Base-by-base conservation (phyloP, 2,888 invertebrate genomes). In the Minunthozetes semirufus region DNA sequence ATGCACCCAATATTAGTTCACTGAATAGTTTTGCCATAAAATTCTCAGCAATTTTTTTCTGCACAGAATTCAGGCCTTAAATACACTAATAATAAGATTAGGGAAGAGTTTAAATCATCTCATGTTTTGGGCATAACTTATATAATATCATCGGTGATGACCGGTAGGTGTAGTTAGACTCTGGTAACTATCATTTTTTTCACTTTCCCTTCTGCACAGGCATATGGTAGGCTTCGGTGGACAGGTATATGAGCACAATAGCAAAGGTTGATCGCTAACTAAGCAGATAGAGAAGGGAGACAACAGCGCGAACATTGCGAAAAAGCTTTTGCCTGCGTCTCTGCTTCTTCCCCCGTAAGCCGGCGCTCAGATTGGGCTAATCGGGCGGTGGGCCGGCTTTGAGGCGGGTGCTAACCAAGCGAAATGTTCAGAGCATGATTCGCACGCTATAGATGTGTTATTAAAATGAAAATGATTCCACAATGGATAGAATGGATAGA, bases 391-490 rank as follows among this genome's bases (percentile, higher is more conserved):
- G 38, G 63, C 27, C 8, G 63, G 63, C 8, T 9, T n/a, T 63
- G 63, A 13, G 63, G 63, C 19, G 66, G 27, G 38, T 11, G n/a
- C 9, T 0, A n/a, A 19, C 9, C 19, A 19, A 66, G 42, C 29
- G 66, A 66, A 66, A 66, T 66, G 66, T 38, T 66, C 66, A 66
- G 66, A 66, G 66, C 66, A 66, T 66, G 66, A 33, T 66, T 66
- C n/a, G 66, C 75, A 68, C 73, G 42, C 59, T 73, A 61, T 46
- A 63, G 59, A 48, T 73, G 63, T 59, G 73, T 61, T 73, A 73
- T 73, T 73, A 73, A 73, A 73, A 73, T 61, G 61, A 61, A 73
- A 73, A 73, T 61, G 73, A 59, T 59, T 61, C 61, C 48, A 73
- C 38, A n/a, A n/a, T n/a, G n/a, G n/a, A n/a, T 8, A 33, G 33